phyloP scores from a whole-genome alignment of 2,888 invertebrate genomes.

The Drosophila parthenogenetica region DNA sequence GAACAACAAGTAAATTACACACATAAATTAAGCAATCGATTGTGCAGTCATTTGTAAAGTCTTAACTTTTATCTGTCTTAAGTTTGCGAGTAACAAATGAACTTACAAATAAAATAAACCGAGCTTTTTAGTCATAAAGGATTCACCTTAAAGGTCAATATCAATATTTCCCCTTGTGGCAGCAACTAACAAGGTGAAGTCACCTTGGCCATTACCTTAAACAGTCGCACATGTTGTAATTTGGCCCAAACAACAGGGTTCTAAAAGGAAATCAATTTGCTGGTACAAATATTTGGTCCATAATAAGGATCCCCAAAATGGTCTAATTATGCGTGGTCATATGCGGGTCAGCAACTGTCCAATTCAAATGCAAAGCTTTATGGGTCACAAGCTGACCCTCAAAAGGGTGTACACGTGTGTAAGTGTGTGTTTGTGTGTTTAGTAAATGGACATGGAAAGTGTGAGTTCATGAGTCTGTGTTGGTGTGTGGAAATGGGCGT shows the following conservation, averaged over 20 bases:
- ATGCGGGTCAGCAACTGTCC: constrained; percentile 55
- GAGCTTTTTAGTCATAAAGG: neutral
- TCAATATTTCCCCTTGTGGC: constrained; percentile 15
- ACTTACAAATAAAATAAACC: neutral
- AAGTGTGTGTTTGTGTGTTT: constrained; percentile 17
- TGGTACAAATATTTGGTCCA: constrained; percentile 67
- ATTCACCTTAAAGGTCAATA: neutral
- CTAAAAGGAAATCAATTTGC: constrained; percentile 63
- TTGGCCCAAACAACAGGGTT: constrained; percentile 25
- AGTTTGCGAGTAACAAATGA: neutral
- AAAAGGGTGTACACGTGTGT: constrained; percentile 34
- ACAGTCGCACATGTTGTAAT: neutral
- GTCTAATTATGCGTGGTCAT: constrained; percentile 74
- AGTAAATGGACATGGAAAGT: constrained; percentile 4
- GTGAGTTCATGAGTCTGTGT: constrained; percentile 1
- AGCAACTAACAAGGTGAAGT: constrained; percentile 15
- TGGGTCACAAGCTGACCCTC: constrained; percentile 25
- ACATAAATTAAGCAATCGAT: neutral
- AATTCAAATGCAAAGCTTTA: constrained; percentile 46
- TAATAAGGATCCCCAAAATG: constrained; percentile 40
- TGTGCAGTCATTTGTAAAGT: constrained; percentile 2
- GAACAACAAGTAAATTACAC: neutral
- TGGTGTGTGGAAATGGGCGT: constrained; percentile 4
- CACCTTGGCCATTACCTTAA: constrained; percentile 6
- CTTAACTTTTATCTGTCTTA: neutral